Evolutionary conservation across 1,140 invertebrate species (phyloP), one percentile per base, ranked within the genome.

Genomic region (Pseudomyrmex flavicornis): DNA sequence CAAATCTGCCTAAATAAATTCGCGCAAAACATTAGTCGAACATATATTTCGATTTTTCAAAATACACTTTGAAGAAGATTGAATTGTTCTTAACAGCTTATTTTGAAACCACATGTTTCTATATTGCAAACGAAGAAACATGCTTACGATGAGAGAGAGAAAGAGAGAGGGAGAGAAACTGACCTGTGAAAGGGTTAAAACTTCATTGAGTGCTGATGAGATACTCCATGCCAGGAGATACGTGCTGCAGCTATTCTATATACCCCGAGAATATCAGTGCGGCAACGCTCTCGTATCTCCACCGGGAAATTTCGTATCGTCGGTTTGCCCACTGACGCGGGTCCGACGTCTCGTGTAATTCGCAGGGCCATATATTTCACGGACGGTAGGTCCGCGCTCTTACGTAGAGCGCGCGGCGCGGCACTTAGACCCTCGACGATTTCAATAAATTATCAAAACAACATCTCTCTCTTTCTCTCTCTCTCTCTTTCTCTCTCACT

Each of bases 381-480:
- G 44, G 61, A 35, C 84, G 72, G 59, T 17, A 82, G 75, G 80
- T 83, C 80, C 82, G 56, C 82, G 56, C 58, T 83, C 77, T 61
- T 83, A 80, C 61, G 83, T 76, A 70, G 59, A 68, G 66, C 66
- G 52, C 76, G 52, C 76, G 58, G 62, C 69, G 56, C 46, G 73
- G 50, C 70, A 76, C 87, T 88, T 85, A 88, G 87, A 85, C 86
- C 87, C 86, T 85, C 87, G 86, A 86, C 86, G 91, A 91, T 91
- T 90, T 82, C 91, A 82, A 92, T 92, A 91, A 91, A 92, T 91
- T 92, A 91, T 90, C 89, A 89, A 87, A 85, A 82, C 85, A 83
- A 89, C 82, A 79, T 85, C 86, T 35, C 35, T 35, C 4, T 35
- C 35, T 35, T 35, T 35, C 35, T 35, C 35, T 35, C 0, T 35